Conservation (phyloP, 2,113 vertebrate species). For the Epinephelus cyanopodus region DNA sequence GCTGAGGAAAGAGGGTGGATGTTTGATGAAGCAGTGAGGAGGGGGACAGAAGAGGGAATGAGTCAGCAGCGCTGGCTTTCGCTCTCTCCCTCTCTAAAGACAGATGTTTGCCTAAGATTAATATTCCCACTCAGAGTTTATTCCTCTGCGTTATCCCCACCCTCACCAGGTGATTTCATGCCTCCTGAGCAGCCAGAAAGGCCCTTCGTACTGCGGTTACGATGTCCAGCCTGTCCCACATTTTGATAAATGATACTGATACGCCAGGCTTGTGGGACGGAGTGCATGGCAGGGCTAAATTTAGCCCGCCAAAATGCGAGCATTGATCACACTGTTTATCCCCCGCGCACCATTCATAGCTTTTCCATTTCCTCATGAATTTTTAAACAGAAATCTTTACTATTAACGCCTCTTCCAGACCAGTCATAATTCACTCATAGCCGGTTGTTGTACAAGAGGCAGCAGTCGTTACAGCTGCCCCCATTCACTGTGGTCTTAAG, state of each 20-base stretch:
- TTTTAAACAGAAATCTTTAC: conserved; percentile 70
- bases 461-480: conserved; percentile 27
- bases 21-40: conserved; percentile 56
- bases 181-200: conserved; percentile 65
- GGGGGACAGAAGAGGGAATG: conserved; percentile 46
- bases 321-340: conserved; percentile 64
- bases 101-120: conserved; percentile 77
- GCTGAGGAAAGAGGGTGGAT: conserved; percentile 22
- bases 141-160: conserved; percentile 64
- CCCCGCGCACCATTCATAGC: conserved; percentile 16
- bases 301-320: conserved; percentile 29
- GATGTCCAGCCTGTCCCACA: conserved; percentile 62
- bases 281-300: conserved; percentile 47
- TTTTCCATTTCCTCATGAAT: conserved; percentile 68
- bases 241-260: conserved; percentile 79
- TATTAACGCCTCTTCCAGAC: conserved; percentile 30
- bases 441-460: conserved; percentile 19
- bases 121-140: conserved; percentile 71
- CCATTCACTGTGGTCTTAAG: conserved; percentile 52
- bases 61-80: conserved; percentile 57
- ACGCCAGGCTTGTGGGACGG: conserved; percentile 31
- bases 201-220: conserved; percentile 32
- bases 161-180: conserved; percentile 77
- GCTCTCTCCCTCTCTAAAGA: conserved; percentile 47
- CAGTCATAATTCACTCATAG: conserved; percentile 42